Base-by-base conservation (phyloP, 1,140 invertebrate genomes). In the Lepidurus packardi region DNA sequence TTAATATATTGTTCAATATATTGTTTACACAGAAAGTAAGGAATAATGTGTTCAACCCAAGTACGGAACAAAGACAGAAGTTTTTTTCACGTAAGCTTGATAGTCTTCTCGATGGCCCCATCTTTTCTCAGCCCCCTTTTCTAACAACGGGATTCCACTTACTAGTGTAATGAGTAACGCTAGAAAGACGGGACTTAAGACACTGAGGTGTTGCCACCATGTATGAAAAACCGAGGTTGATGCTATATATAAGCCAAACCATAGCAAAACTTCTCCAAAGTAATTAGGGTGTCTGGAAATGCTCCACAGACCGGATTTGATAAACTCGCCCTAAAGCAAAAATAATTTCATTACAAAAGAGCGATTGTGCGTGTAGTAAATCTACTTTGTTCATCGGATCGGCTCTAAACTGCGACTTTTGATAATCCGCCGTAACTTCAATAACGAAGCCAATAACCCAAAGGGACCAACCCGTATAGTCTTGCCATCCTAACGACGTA, bases 201-300 rank as follows among this genome's bases (percentile, higher is more conserved):
- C 80, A 25, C 81, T 82, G 8, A 84, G 25, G 47, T 77, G 73
- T 47, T 77, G 47, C 25, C 74, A 79, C 76, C 78, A 79, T 5
- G 43, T 25, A 7, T 43, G 45, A n/a, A 79, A 79, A 9, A 43
- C 76, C n/a, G 78, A 41, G 13, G 44, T 41, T 0, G 94, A 93
- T 84, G 96, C 94, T 73, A 94, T 89, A 83, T 96, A 97, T 74
- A 97, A 91, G 1, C 95, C 95, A 91, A 94, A 95, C 96, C 96
- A 98, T 1, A 97, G 87, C 0, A 94, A 87, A 43, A 98, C 94
- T 86, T 98, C 96, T 1, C 96, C 96, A 85, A 97, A 96, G 83
- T 98, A 98, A 84, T 98, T 98, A 0, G 96, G 96, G 86, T 97
- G 95, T 78, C 95, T 89, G 0, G 94, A 96, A 16, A 95, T 83